Evolutionary conservation across 2,113 vertebrate genomes (phyloP).

Genomic region (Pelobates fuscus): DNA sequence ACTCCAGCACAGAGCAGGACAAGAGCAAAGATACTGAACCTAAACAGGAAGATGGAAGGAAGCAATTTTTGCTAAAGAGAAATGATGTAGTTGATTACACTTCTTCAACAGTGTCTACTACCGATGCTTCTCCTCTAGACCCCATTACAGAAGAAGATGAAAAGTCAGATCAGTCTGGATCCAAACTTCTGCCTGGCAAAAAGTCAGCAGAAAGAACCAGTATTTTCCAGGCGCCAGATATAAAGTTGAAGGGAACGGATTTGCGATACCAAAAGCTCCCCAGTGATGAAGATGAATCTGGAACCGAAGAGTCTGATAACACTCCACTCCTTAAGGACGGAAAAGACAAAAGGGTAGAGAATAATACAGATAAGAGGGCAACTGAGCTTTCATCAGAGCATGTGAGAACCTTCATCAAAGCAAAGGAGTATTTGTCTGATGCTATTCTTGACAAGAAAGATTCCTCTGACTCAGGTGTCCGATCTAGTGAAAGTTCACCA

Average conservation of each 20-base stretch:
- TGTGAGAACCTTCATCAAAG: slow-evolving; percentile 73
- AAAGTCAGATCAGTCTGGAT: slow-evolving; percentile 81
- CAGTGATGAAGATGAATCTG: slow-evolving; percentile 90
- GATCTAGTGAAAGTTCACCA: slow-evolving; percentile 87
- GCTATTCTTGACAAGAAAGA: slow-evolving; percentile 90
- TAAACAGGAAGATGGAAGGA: slow-evolving; percentile 78
- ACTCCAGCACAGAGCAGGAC: slow-evolving; percentile 75
- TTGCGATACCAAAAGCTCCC: slow-evolving; percentile 87
- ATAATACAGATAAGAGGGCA: slow-evolving; percentile 67
- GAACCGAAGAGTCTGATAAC: slow-evolving; percentile 85
- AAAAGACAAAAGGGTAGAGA: slow-evolving; percentile 71
- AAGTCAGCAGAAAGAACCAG: slow-evolving; percentile 76
- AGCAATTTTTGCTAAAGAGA: slow-evolving; percentile 81
- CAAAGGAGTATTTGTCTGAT: slow-evolving; percentile 80
- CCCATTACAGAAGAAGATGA: slow-evolving; percentile 98
- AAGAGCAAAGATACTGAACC: slow-evolving; percentile 83
- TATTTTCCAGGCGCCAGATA: slow-evolving; percentile 86
- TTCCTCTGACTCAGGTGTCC: slow-evolving; percentile 88
- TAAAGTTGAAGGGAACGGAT: slow-evolving; percentile 82
- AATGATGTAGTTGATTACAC: slow-evolving; percentile 80
- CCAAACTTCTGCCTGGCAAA: slow-evolving; percentile 77
- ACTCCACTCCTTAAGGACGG: slow-evolving; percentile 86
- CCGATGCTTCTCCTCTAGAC: slow-evolving; percentile 82
- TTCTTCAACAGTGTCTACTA: slow-evolving; percentile 73
- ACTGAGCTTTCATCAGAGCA: slow-evolving; percentile 71